These are phyloP conservation scores for Autographa gamma DNA, from an alignment of 2,888 invertebrate species.

Conservation along the genomic window DNA sequence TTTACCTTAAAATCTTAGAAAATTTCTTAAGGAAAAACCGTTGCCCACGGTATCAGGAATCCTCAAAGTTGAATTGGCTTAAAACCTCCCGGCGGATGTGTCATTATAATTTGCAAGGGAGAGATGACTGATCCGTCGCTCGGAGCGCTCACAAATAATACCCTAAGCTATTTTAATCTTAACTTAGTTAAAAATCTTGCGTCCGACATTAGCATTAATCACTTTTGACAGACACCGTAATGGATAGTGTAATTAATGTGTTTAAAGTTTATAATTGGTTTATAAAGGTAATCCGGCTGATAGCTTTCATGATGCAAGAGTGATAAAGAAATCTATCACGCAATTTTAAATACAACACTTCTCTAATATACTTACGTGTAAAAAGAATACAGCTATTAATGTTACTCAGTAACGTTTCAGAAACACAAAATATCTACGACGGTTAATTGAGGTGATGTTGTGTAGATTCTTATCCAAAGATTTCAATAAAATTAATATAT, in stretches of 20 bases:
- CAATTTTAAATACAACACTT: not conserved
- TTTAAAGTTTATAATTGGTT: conserved; percentile 59
- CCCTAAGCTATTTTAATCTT: conserved; percentile 89
- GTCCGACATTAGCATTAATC: conserved; percentile 87
- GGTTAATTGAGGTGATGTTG: conserved; percentile 41
- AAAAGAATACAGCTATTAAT: no score
- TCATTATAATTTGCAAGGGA: conserved; percentile 87
- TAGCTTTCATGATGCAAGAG: conserved; percentile 16
- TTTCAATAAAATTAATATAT: conserved; percentile 76
- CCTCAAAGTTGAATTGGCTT: conserved; percentile 85
- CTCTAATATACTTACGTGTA: no score
- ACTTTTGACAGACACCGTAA: conserved; percentile 85
- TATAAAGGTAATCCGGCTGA: conserved; percentile 42
- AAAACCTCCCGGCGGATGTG: conserved; percentile 86
- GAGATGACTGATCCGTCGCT: conserved; percentile 86
- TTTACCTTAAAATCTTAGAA: conserved; percentile 63
- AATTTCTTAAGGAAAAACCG: conserved; percentile 65
- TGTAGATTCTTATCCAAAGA: conserved; percentile 15
- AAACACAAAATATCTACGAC: no score
- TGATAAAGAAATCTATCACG: not conserved
- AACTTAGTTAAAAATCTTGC: conserved; percentile 89
- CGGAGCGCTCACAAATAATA: conserved; percentile 81
- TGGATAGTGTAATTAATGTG: conserved; percentile 83
- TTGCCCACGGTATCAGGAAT: conserved; percentile 75
- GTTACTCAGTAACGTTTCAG: no score